These are phyloP conservation scores for Scalopus aquaticus DNA, from an alignment of 2,113 vertebrate genomes.

Conservation along the genomic window DNA sequence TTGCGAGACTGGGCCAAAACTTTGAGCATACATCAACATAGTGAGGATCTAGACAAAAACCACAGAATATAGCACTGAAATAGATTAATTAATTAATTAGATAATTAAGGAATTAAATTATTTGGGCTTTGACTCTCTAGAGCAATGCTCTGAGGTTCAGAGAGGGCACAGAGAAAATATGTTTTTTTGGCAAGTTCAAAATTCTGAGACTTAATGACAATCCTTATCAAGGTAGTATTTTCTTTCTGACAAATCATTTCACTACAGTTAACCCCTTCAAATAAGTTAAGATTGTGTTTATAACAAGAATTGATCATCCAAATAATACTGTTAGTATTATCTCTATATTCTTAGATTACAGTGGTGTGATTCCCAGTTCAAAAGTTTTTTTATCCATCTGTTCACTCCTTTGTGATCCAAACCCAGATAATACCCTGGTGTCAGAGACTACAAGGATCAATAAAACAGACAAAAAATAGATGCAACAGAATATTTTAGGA, in stretches of 20 bases:
- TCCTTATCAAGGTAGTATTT: slow-evolving; percentile 98
- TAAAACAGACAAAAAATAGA: slow-evolving; percentile 99
- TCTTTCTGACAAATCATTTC: slow-evolving; percentile 99
- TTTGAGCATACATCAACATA: no score
- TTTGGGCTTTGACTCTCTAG: no score
- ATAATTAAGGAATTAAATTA: no score
- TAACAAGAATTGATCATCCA: slow-evolving; percentile 99
- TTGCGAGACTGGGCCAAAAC: no score
- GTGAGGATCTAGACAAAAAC: no score
- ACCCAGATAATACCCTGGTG: slow-evolving; percentile 98
- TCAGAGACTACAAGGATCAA: slow-evolving; percentile 99
- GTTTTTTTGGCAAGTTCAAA: no score
- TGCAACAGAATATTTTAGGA: slow-evolving; percentile 99
- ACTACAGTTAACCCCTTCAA: slow-evolving; percentile 99
- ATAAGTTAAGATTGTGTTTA: slow-evolving; percentile 99
- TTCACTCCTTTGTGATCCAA: slow-evolving; percentile 99
- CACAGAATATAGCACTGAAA: no score
- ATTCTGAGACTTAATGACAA: slow-evolving; percentile 88
- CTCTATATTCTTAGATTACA: slow-evolving; percentile 99
- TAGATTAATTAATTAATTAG: no score
- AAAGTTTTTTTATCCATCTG: slow-evolving; percentile 99
- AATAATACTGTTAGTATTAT: slow-evolving; percentile 99
- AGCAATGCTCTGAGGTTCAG: no score
- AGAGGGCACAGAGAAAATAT: no score
- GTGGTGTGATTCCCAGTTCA: slow-evolving; percentile 98